phyloP scores from a whole-genome alignment of 2,888 invertebrate genomes.

The Monopis laevigella region DNA sequence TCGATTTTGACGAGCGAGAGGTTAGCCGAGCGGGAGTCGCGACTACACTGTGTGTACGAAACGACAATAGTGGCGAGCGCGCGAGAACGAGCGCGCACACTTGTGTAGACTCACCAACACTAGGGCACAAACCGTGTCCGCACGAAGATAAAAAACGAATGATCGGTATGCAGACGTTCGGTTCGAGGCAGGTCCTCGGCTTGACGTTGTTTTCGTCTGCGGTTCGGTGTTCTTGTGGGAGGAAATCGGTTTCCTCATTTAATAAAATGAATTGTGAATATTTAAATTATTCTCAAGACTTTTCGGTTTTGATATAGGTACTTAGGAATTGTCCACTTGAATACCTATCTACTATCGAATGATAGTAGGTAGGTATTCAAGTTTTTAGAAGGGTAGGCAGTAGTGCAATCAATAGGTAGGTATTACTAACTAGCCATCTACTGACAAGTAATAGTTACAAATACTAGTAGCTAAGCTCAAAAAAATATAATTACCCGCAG shows the following conservation, averaged over 20 bases:
- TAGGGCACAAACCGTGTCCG: neutral
- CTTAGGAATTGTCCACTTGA: no score
- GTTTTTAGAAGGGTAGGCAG: neutral
- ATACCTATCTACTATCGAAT: no score
- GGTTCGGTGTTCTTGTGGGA: slow-evolving; percentile 9
- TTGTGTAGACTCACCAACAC: slow-evolving; percentile 40
- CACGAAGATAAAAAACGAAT: slow-evolving; percentile 61
- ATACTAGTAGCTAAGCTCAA: no score
- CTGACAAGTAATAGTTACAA: no score
- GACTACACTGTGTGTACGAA: slow-evolving; percentile 47
- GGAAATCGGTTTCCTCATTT: slow-evolving; percentile 5
- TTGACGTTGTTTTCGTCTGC: slow-evolving; percentile 67
- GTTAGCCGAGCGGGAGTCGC: slow-evolving; percentile 41
- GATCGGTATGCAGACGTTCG: slow-evolving; percentile 68
- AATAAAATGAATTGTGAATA: neutral
- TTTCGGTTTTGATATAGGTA: no score
- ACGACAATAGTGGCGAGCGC: slow-evolving; percentile 50
- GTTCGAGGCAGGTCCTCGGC: slow-evolving; percentile 64
- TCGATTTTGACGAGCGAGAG: slow-evolving; percentile 35
- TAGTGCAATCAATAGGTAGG: slow-evolving; percentile 1
- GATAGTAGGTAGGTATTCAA: neutral
- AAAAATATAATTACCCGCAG: no score
- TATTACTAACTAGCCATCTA: neutral
- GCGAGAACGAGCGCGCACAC: slow-evolving; percentile 44
- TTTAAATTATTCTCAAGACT: neutral